Base-by-base conservation (phyloP, 1,140 invertebrate genomes). In the Druon quercuslanigerum region DNA sequence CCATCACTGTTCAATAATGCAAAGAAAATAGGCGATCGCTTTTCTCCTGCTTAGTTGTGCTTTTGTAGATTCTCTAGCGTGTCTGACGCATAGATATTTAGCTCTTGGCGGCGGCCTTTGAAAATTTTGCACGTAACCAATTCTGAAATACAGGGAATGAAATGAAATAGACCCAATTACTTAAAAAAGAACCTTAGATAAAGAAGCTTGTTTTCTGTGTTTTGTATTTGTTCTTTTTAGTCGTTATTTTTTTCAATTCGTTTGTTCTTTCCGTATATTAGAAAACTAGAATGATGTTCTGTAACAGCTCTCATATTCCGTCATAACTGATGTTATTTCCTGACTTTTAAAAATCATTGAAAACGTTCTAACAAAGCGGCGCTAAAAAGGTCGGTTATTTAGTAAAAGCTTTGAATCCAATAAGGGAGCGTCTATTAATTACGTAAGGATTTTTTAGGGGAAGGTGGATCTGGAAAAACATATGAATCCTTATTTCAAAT, bases 81-180 rank as follows among this genome's bases (percentile, higher is more conserved):
- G 60, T 66, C 60, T 66, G 40, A 66, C 40, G 33, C 5, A 66
- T 66, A 66, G 60, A 66, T 66, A 66, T 66, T 66, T 33, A 33
- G 60, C 60, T 40, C 40, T 66, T 7, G 60, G 60, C 60, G 60
- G 60, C 25, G 0, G 33, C 40, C 60, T 66, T 66, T 66, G 60
- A 66, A 1, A 66, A 66, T 66, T 66, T 66, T 66, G 60, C 60
- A 66, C 60, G 60, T 66, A 66, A 66, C 13, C 60, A 66, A 66
- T 66, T 66, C 20, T 9, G 13, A 14, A 66, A 66, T 60, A 12
- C 33, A 11, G 16, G n/a, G 16, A 7, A 1, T 66, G 25, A 66
- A 66, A 66, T 66, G 13, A 33, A 66, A 40, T 20, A 66, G 40
- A 40, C 40, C 40, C 40, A 40, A 66, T 66, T 14, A 9, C 6